Evolutionary conservation across 2,797 vertebrate species (phyloP), one percentile per base, ranked within the genome.

Genomic region (Myiothlypis chrysogaster): DNA sequence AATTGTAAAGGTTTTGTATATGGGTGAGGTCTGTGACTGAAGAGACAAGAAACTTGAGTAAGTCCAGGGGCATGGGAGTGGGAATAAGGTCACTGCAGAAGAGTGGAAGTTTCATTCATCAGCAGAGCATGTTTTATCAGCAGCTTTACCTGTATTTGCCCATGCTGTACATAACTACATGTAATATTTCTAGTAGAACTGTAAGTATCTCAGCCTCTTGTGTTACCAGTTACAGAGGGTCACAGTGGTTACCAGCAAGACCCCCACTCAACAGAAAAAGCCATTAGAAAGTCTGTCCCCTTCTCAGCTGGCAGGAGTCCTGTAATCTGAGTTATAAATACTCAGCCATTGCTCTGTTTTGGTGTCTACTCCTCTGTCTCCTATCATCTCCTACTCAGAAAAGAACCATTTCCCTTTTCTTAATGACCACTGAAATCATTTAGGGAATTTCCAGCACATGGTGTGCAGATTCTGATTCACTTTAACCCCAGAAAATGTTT

Each of bases 321-420:
- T 82, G 19, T 61, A 43, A 68, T 73, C 34, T 78, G 50, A 92
- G 87, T 93, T 96, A 94, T 93, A 93, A 94, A 94, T 95, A 95
- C 63, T 88, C 89, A 28, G 44, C 47, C 17, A 60, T 80, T 87
- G 96, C 96, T 96, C 93, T 82, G 52, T 91, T 93, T 94, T 80
- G 96, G 91, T 90, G 91, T 96, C 97, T 97, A 89, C 96, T 97
- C 96, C 95, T 56, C 94, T 87, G 94, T 97, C 97, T 97, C 97
- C 96, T 95, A 75, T 94, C 49, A 82, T 98, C 97, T 97, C 94
- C 96, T 93, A 78, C 96, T 96, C 94, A 97, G 96, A 98, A 98
- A 98, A 97, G 97, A 97, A 97, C 96, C 95, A 95, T 98, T 98
- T 98, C 98, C 98, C 97, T 98, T 98, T 98, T 98, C 97, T 98